These are phyloP conservation scores for Hesperophylax magnus DNA, from an alignment of 1,140 invertebrate genomes.

Conservation along the genomic window DNA sequence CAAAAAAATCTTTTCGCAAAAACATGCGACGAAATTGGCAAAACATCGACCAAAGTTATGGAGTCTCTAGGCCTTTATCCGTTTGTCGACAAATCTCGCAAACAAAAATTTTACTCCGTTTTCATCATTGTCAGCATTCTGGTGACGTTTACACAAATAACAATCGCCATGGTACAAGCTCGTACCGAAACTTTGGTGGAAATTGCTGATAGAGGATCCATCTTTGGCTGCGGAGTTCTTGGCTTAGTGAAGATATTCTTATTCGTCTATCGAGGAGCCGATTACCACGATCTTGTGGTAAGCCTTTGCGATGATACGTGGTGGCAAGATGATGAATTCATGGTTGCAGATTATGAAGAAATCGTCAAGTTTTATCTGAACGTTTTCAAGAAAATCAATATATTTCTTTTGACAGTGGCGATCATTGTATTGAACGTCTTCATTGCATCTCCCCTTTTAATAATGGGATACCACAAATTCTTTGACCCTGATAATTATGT, in stretches of 20 bases:
- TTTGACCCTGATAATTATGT: neutral
- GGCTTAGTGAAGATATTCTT: slow-evolving; percentile 2
- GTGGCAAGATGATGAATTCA: neutral
- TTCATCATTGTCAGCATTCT: neutral
- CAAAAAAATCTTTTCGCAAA: neutral
- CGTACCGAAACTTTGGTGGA: slow-evolving; percentile 5
- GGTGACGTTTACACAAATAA: neutral
- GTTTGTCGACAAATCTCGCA: neutral
- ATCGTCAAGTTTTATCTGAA: neutral
- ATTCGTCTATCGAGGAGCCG: neutral
- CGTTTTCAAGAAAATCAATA: neutral
- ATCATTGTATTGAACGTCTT: neutral
- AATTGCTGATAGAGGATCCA: neutral
- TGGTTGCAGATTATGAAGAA: neutral
- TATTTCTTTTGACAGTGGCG: neutral
- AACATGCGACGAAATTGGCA: neutral
- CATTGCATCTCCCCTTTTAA: slow-evolving; percentile 5
- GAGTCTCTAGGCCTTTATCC: slow-evolving; percentile 8
- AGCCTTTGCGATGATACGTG: neutral
- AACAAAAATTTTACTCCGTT: neutral
- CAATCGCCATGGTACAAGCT: neutral
- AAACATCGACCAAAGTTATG: neutral
- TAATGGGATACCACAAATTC: slow-evolving; percentile 33
- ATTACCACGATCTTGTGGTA: neutral
- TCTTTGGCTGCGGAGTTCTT: neutral